Percentiles rank a stretch among this genome's conserved stretches.
phyloP scores from a whole-genome alignment of 2,113 vertebrate genomes.

The Pungitius pungitius region DNA sequence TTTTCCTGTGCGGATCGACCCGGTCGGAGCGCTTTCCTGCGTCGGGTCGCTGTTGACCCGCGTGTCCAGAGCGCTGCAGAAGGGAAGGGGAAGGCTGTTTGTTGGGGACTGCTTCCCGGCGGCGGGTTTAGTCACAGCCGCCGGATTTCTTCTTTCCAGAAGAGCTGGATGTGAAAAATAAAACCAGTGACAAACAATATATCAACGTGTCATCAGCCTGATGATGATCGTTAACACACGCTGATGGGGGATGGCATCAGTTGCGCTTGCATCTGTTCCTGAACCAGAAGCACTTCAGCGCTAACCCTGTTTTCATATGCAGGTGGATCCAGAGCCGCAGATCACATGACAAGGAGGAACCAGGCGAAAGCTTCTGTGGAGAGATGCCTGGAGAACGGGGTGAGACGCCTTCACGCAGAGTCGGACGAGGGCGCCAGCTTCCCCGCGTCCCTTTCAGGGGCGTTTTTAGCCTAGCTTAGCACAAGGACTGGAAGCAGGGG shows the following conservation, averaged over 20 bases:
- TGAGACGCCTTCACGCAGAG: slow-evolving; percentile 31
- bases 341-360: slow-evolving; percentile 47
- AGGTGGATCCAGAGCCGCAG: slow-evolving; percentile 45
- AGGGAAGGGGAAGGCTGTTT: too few species aligned
- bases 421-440: neutral
- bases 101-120: neutral
- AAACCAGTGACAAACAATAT: neutral
- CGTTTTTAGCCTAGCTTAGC: too few species aligned
- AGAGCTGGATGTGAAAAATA: neutral
- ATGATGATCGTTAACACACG: neutral
- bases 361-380: slow-evolving; percentile 40
- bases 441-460: too few species aligned
- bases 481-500: too few species aligned
- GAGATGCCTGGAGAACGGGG: slow-evolving; percentile 57
- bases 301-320: neutral
- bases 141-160: neutral
- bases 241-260: neutral
- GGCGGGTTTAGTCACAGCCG: neutral
- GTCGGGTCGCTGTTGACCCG: neutral
- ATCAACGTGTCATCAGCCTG: neutral
- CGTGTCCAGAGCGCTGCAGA: neutral
- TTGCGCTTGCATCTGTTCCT: neutral
- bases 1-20: neutral
- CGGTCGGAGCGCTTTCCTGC: neutral
- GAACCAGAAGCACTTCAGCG: neutral